Evolutionary conservation across 2,797 vertebrate species (phyloP).

Genomic region (Chaunax sp.): DNA sequence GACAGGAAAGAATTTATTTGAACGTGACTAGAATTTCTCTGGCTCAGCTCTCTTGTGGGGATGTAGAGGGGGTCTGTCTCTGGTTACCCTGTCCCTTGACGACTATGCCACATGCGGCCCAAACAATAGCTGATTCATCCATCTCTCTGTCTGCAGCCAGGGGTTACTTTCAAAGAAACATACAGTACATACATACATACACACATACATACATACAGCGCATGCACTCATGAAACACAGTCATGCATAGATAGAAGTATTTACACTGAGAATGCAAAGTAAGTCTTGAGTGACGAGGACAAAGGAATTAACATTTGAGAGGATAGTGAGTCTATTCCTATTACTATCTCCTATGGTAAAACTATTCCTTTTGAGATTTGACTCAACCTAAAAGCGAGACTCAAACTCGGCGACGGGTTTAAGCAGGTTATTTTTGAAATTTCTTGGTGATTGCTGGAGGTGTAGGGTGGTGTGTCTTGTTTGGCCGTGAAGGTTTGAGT

Average conservation of each 20-base stretch:
- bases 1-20: constrained; percentile 83
- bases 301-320: background rate
- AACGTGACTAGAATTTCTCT: constrained; percentile 77
- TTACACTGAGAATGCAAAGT: constrained; percentile 7
- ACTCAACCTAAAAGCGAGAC: too few species aligned
- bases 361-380: too few species aligned
- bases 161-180: background rate
- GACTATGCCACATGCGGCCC: constrained; percentile 69
- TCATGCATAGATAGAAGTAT: background rate
- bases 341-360: background rate
- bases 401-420: too few species aligned
- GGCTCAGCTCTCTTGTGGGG: constrained; percentile 73
- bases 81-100: constrained; percentile 70
- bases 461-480: too few species aligned
- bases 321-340: too few species aligned
- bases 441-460: too few species aligned
- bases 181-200: too few species aligned
- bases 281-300: background rate
- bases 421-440: too few species aligned
- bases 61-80: constrained; percentile 74
- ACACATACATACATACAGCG: too few species aligned
- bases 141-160: constrained; percentile 48
- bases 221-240: background rate
- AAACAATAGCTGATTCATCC: constrained; percentile 83
- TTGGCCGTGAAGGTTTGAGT: too few species aligned